These are phyloP conservation scores for Druon quercuslanigerum DNA, from an alignment of 1,140 invertebrate species.

Conservation along the genomic window DNA sequence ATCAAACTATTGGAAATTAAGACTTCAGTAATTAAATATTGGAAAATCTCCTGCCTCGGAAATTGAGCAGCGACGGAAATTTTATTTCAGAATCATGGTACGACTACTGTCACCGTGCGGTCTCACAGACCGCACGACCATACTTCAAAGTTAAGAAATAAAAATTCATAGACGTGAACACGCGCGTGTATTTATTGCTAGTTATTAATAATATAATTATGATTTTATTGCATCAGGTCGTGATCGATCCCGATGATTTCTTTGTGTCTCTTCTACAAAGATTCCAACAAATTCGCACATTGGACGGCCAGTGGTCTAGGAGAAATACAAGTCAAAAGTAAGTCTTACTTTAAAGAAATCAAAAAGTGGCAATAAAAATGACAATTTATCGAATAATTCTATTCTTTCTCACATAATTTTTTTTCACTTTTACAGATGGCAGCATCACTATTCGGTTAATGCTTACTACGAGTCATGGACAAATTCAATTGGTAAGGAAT, in stretches of 20 bases:
- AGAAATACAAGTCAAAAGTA: slow-evolving; percentile 60
- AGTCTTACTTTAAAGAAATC: slow-evolving; percentile 23
- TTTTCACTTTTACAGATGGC: slow-evolving; percentile 60
- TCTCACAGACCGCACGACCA: no score
- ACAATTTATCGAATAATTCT: slow-evolving; percentile 8
- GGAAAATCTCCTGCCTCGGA: no score
- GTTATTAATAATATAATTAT: slow-evolving; percentile 1
- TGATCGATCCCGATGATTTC: slow-evolving; percentile 78
- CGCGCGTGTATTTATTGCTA: not conserved
- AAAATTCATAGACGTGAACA: no score
- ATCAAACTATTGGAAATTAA: no score
- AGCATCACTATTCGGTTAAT: slow-evolving; percentile 75
- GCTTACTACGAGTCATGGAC: slow-evolving; percentile 80
- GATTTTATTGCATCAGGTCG: slow-evolving; percentile 63
- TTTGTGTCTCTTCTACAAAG: slow-evolving; percentile 76
- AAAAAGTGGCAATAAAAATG: not conserved
- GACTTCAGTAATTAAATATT: no score
- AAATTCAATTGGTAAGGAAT: slow-evolving; percentile 79
- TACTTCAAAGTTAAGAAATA: no score
- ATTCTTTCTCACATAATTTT: slow-evolving; percentile 29
- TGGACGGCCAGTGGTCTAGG: slow-evolving; percentile 55
- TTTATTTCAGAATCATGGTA: no score
- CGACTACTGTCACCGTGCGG: no score
- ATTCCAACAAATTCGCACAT: slow-evolving; percentile 68
- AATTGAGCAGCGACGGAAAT: no score